Evolutionary conservation across 1,140 invertebrate genomes (phyloP).

Genomic region (Trichomalopsis sarcophagae): DNA sequence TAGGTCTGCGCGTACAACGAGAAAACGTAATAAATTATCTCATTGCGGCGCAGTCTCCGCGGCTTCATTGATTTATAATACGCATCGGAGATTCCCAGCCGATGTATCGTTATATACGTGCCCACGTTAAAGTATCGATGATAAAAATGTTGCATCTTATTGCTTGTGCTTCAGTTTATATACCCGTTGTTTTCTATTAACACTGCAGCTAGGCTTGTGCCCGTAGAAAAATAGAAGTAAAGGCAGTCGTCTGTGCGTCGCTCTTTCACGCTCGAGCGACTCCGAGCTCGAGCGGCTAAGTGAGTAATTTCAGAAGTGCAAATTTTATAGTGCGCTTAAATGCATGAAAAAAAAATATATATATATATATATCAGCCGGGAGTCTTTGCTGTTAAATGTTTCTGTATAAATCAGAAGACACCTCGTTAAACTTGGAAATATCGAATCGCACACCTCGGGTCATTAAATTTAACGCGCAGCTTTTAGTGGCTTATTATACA

Average conservation of each 20-base stretch:
- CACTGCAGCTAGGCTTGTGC: no score
- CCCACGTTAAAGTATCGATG: no score
- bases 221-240: no score
- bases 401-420: not conserved
- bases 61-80: conserved; percentile 46
- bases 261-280: not conserved
- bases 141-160: no score
- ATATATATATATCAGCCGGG: not conserved
- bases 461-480: not conserved
- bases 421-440: not conserved
- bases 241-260: no score
- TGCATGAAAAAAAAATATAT: not conserved
- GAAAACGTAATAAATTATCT: conserved; percentile 42
- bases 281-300: not conserved
- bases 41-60: conserved; percentile 15
- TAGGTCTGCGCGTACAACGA: conserved; percentile 16
- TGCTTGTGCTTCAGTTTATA: no score
- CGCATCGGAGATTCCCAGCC: conserved; percentile 10
- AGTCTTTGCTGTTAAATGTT: not conserved
- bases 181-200: no score
- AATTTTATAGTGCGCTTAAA: not conserved
- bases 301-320: not conserved
- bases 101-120: not conserved
- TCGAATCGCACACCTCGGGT: not conserved
- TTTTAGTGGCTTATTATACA: not conserved